These are phyloP conservation scores for Saccopteryx bilineata DNA, from an alignment of 2,113 vertebrate species.

Conservation along the genomic window DNA sequence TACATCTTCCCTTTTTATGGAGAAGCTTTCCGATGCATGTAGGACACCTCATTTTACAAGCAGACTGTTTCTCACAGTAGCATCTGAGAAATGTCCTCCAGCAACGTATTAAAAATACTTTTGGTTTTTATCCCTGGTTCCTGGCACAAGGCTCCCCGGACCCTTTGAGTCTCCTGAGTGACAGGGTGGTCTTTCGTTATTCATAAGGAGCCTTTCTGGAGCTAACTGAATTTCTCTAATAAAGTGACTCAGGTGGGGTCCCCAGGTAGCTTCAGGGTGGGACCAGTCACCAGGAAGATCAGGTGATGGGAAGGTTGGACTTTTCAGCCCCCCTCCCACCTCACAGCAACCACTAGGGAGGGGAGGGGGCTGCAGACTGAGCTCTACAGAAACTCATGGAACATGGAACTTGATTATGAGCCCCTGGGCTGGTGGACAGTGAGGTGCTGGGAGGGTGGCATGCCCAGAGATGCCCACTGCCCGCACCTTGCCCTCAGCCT, in stretches of 20 bases:
- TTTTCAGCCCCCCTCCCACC: no score
- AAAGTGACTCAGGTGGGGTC: fast-evolving
- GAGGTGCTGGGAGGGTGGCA: neutral
- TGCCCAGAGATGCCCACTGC: fast-evolving
- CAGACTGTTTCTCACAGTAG: neutral
- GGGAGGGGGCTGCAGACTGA: neutral
- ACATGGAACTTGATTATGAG: no score
- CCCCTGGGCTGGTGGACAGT: fast-evolving
- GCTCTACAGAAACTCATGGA: neutral
- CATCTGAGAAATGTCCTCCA: neutral
- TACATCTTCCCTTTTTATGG: neutral
- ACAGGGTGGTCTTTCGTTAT: fast-evolving
- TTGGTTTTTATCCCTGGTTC: neutral
- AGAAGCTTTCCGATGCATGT: neutral
- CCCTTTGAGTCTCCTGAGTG: neutral
- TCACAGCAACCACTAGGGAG: neutral
- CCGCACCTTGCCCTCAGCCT: fast-evolving
- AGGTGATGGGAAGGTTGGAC: fast-evolving
- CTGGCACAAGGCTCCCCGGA: neutral
- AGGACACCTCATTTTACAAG: neutral
- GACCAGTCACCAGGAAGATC: neutral
- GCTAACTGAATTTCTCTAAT: neutral
- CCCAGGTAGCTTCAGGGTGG: neutral
- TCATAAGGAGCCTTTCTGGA: neutral
- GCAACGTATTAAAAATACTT: neutral